phyloP scores from a whole-genome alignment of 2,113 vertebrate genomes.

The Bubo scandiacus region DNA sequence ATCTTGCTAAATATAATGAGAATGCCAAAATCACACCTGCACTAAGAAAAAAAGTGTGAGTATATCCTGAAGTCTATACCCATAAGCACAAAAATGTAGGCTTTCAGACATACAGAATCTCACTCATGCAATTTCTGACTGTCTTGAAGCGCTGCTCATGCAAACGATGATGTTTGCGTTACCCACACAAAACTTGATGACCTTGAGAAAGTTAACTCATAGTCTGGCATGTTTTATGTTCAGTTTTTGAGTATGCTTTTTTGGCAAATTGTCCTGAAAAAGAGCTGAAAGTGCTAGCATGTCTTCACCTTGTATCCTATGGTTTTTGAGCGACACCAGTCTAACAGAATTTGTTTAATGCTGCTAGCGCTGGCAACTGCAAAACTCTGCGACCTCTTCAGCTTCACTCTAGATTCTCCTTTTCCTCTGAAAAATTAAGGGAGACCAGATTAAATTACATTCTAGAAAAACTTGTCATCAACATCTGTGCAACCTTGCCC shows the following conservation, averaged over 20 bases:
- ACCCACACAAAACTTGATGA: not conserved
- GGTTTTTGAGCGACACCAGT: conserved; percentile 96
- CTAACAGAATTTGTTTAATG: conserved; percentile 92
- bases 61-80: not conserved
- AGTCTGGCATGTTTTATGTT: not conserved
- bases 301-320: conserved; percentile 88
- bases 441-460: conserved; percentile 13
- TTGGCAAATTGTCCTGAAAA: not conserved
- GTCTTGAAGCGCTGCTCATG: not conserved
- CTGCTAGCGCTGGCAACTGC: conserved; percentile 89
- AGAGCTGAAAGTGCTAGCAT: not conserved
- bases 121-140: not conserved
- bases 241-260: not conserved
- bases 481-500: not conserved
- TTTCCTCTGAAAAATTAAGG: conserved; percentile 75
- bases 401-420: conserved; percentile 83
- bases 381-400: conserved; percentile 93
- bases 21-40: not conserved
- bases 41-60: not conserved
- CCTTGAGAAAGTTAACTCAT: not conserved
- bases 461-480: not conserved
- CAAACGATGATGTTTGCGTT: not conserved
- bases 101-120: not conserved
- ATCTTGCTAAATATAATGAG: not conserved
- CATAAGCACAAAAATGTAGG: not conserved